A percentile compares a stretch with the other conserved stretches of the same genome.
phyloP scores from a whole-genome alignment of 2,797 vertebrate genomes.

The Protonibea diacanthus region DNA sequence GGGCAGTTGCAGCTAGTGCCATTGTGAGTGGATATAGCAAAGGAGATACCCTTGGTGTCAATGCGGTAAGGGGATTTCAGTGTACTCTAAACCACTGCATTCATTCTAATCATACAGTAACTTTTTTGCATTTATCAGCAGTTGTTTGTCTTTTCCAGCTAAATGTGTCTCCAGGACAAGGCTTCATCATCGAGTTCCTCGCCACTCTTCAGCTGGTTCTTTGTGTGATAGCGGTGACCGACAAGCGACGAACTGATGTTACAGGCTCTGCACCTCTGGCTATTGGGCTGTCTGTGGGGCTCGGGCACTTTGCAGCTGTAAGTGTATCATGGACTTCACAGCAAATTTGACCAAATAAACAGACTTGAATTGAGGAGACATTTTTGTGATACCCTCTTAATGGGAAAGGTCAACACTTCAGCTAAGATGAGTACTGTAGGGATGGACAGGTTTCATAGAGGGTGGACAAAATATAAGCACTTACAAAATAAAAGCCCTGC shows the following conservation, averaged over 20 bases:
- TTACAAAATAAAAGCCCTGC: background rate
- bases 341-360: background rate
- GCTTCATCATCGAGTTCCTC: constrained; percentile 89
- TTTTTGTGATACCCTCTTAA: background rate
- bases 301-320: constrained; percentile 48
- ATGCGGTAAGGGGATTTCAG: background rate
- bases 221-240: constrained; percentile 91
- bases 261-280: constrained; percentile 89
- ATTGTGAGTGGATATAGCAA: constrained; percentile 84
- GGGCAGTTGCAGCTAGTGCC: constrained; percentile 87
- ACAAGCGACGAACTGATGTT: constrained; percentile 87
- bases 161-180: constrained; percentile 82
- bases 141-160: constrained; percentile 40
- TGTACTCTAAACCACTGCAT: background rate
- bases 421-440: background rate
- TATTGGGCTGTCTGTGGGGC: constrained; percentile 88
- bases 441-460: background rate
- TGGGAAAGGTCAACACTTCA: background rate
- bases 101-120: too few relatives aligned
- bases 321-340: constrained; percentile 11
- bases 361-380: background rate
- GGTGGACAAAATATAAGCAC: background rate
- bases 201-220: constrained; percentile 92
- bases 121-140: background rate
- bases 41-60: background rate